Evolutionary conservation across 1,140 invertebrate genomes (phyloP).

Genomic region (Glossosoma conforme): DNA sequence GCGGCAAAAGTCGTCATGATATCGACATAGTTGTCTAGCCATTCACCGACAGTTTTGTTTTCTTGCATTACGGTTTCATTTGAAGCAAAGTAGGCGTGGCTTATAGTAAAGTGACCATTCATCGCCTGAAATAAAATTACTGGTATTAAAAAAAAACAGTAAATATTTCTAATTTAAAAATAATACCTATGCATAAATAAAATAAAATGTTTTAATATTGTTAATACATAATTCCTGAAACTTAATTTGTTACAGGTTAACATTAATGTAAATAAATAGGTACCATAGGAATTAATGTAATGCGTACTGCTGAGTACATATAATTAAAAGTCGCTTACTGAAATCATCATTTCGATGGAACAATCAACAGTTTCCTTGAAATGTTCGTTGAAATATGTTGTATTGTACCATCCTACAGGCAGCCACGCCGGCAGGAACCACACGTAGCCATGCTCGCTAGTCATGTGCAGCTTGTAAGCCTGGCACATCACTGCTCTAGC

Average conservation of each 20-base stretch:
- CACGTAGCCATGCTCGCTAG: slow-evolving; percentile 63
- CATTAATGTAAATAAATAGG: too few relatives aligned
- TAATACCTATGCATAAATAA: too few relatives aligned
- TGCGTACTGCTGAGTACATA: not conserved
- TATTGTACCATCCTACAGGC: slow-evolving; percentile 61
- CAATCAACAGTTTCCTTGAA: slow-evolving; percentile 54
- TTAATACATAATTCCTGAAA: too few relatives aligned
- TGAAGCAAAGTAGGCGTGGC: slow-evolving; percentile 62
- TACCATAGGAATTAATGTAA: too few relatives aligned
- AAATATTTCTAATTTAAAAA: too few relatives aligned
- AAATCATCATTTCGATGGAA: slow-evolving; percentile 57
- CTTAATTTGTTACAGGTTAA: too few relatives aligned
- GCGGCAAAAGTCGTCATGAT: slow-evolving; percentile 14
- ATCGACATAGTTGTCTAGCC: slow-evolving; percentile 50
- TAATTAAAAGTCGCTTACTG: slow-evolving; percentile 34
- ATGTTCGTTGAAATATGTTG: slow-evolving; percentile 52
- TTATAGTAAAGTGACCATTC: slow-evolving; percentile 69
- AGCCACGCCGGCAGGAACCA: slow-evolving; percentile 82
- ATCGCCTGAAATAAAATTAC: slow-evolving; percentile 53
- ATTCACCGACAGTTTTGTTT: slow-evolving; percentile 55
- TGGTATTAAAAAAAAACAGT: too few relatives aligned
- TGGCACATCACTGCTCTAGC: slow-evolving; percentile 71
- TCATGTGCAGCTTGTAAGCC: slow-evolving; percentile 67
- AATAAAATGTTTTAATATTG: too few relatives aligned
- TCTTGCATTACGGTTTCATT: slow-evolving; percentile 62